Percentiles rank a stretch among this genome's conserved stretches.
Conservation (phyloP, 1,140 invertebrate species). For the Zaprionus ghesquierei region DNA sequence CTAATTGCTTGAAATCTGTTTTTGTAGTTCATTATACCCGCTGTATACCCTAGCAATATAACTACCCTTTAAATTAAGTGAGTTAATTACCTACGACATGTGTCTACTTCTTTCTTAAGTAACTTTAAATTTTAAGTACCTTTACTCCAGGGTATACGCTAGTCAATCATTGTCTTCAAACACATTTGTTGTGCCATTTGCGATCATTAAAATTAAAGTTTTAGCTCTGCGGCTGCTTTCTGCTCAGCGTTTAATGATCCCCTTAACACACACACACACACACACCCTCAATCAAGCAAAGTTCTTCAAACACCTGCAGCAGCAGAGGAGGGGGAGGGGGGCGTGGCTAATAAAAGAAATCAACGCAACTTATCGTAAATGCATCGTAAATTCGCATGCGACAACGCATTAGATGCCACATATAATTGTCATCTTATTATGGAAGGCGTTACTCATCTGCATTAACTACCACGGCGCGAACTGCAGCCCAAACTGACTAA, state of each 20-base stretch:
- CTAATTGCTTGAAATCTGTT: too few relatives aligned
- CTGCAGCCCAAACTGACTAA: too few relatives aligned
- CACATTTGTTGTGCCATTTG: neutral
- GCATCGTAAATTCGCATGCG: slow-evolving; percentile 33
- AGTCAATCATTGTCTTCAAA: neutral
- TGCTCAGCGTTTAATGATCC: slow-evolving; percentile 35
- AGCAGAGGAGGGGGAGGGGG: neutral
- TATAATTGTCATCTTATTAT: slow-evolving; percentile 23
- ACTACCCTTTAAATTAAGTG: too few relatives aligned
- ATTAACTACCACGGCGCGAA: neutral
- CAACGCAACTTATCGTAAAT: slow-evolving; percentile 40
- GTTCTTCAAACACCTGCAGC: neutral
- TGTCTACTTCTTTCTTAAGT: neutral
- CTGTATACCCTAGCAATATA: neutral
- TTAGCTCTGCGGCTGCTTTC: slow-evolving; percentile 8
- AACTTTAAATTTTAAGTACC: neutral
- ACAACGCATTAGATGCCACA: slow-evolving; percentile 33
- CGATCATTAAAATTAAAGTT: slow-evolving; percentile 12
- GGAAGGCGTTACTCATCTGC: slow-evolving; percentile 26
- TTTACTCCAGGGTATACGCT: neutral
- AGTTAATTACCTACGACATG: neutral
- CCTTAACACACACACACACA: too few relatives aligned
- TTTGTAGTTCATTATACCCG: neutral
- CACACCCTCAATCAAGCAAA: neutral
- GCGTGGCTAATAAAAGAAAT: slow-evolving; percentile 26